Percentiles rank a stretch among this genome's conserved stretches.
phyloP scores from a whole-genome alignment of 2,888 invertebrate species.

The Mylabris sibirica region DNA sequence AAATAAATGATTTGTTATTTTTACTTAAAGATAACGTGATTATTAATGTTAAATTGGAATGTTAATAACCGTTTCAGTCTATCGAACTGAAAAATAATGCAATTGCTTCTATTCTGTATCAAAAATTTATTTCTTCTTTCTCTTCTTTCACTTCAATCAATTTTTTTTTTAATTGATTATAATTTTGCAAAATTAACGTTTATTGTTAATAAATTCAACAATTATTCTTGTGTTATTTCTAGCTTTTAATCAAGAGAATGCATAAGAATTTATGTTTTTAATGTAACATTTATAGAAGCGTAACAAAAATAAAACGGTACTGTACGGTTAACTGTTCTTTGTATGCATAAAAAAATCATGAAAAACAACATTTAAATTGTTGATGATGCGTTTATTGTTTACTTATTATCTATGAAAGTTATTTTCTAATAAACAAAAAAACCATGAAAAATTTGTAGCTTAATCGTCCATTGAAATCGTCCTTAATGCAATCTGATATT shows the following conservation, averaged over 20 bases:
- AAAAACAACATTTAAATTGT: not conserved
- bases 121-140: not conserved
- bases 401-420: not conserved
- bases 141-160: not conserved
- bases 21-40: slow-evolving; percentile 20
- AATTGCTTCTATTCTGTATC: slow-evolving; percentile 25
- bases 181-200: not conserved
- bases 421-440: not conserved
- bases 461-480: too few relatives aligned
- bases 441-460: too few relatives aligned
- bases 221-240: too few relatives aligned
- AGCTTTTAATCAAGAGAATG: not conserved
- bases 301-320: not conserved
- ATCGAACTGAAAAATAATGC: slow-evolving; percentile 42
- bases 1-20: too few relatives aligned
- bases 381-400: not conserved
- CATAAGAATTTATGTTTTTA: slow-evolving; percentile 8
- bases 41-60: slow-evolving; percentile 30
- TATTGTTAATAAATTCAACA: too few relatives aligned
- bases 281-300: not conserved
- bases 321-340: not conserved
- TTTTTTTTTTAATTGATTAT: not conserved
- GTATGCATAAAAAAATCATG: not conserved
- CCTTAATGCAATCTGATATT: too few relatives aligned
- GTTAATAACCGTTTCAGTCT: slow-evolving; percentile 43